Evolutionary conservation across 2,888 invertebrate genomes (phyloP), one percentile per base, ranked within the genome.

Genomic region (Bombyx huttoni): DNA sequence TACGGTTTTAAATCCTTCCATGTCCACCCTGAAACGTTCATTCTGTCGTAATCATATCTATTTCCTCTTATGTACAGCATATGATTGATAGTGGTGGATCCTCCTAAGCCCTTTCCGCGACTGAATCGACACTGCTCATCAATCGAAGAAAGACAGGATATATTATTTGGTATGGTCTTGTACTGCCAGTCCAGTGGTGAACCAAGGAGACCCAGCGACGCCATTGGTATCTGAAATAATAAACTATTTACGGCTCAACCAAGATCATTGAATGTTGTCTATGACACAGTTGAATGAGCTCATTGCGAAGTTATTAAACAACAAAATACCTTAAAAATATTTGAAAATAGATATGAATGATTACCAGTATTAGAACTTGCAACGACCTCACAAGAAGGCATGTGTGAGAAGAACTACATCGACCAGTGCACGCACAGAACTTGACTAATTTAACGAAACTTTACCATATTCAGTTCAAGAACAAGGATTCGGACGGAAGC

Each of bases 11-110:
- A 52, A 33, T 79, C 73, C 0, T 63, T 50, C 76, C 76, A 81
- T 34, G 63, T 58, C 84, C 84, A 84, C 8, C 73, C 80, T 2
- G 75, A 57, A 13, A 74, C 52, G 49, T 56, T 52, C 14, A 71
- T 66, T 10, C 69, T 63, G 51, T 73, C 70, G 55, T 65, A 81
- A 62, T 83, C 82, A 0, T 10, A 48, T 0, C 63, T 66, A 54
- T 71, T 73, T 2, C 83, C 83, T 35, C 84, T 74, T 1, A 69
- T 67, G 62, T 80, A 81, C 56, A 81, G 58, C 81, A 84, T 80
- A 61, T 73, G 70, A 64, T 84, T 84, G 59, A 77, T 75, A 60
- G 68, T 68, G 51, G 81, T 75, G 56, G 83, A 80, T 51, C 83
- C 83, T 1, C 83, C 83, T 50, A 84, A 75, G 34, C 75, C 70